Evolutionary conservation across 2,113 vertebrate species (phyloP), one percentile per base, ranked within the genome.

Genomic region (Ophiodon elongatus): DNA sequence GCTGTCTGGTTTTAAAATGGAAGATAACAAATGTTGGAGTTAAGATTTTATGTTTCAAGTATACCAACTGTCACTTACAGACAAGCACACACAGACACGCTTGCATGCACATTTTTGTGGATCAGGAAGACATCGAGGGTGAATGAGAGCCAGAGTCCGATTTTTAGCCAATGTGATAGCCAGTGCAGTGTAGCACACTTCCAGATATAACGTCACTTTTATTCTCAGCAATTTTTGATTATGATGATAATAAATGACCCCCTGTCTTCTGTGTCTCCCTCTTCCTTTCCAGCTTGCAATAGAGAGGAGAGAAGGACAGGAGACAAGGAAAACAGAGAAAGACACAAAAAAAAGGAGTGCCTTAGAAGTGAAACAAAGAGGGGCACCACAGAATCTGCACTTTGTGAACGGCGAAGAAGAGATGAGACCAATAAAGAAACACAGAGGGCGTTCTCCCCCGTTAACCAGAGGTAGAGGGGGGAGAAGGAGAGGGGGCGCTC

Each of bases 401-500:
- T 90, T 89, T 82, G 88, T 74, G 56, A 85, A 73, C 33, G 52
- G 47, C 23, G 50, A 83, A 76, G 66, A 88, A 82, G 91, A 88
- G 85, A 98, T 97, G 97, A 97, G 96, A 92, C 94, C 97, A 13
- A 85, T 94, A 88, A 97, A 96, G 93, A 97, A 95, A 83, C 93
- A 81, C 84, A 95, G 91, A 83, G 95, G 90, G 47, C 92, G 92
- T 71, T 94, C 95, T 35, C 95, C 96, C 5, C 94, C 93, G 13
- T 93, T 96, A 73, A 94, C 96, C 15, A 93, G 96, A 85, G 95
- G 95, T 88, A 96, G 96, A 89, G 96, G 96, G 57, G 93, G 94
- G 54, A 91, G 92, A 81, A 96, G 94, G 73, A 95, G 94, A 83
- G 93, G 86, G n/a, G 84, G 78, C 29, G 80, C 86, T 4, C 92